Conservation (phyloP, 2,113 vertebrate genomes). For the Sprattus sprattus region DNA sequence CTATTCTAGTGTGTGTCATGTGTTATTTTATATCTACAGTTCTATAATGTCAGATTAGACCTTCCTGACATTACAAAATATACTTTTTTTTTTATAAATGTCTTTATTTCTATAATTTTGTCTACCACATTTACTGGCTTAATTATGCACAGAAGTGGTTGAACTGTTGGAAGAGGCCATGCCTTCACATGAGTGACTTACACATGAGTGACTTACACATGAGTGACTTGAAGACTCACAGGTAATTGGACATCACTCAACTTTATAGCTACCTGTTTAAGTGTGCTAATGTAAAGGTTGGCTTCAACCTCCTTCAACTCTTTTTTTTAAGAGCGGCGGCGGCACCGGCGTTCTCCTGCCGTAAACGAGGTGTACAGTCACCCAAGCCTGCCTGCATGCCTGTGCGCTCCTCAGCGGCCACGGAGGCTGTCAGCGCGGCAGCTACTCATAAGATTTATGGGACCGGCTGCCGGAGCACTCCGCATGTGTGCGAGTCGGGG, state of each 20-base stretch:
- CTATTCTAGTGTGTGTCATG: too few relatives aligned
- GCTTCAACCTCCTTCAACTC: not conserved
- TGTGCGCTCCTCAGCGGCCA: not conserved
- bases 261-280: not conserved
- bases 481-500: not conserved
- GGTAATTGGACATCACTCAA: not conserved
- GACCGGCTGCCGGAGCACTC: not conserved
- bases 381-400: too few relatives aligned
- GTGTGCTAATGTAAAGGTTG: not conserved
- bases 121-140: not conserved
- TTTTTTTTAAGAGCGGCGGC: not conserved
- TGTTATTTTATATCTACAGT: not conserved
- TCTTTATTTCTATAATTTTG: not conserved
- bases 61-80: not conserved
- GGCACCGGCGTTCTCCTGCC: not conserved
- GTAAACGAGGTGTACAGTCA: not conserved
- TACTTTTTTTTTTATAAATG: not conserved
- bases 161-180: not conserved
- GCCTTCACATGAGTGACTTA: not conserved
- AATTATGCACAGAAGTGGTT: not conserved
- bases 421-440: not conserved
- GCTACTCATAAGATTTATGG: conserved; percentile 31
- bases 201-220: too few relatives aligned
- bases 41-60: not conserved
- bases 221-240: not conserved